Evolutionary conservation across 2,888 invertebrate species (phyloP).

Genomic region (Acanthococcus lagerstroemiae): DNA sequence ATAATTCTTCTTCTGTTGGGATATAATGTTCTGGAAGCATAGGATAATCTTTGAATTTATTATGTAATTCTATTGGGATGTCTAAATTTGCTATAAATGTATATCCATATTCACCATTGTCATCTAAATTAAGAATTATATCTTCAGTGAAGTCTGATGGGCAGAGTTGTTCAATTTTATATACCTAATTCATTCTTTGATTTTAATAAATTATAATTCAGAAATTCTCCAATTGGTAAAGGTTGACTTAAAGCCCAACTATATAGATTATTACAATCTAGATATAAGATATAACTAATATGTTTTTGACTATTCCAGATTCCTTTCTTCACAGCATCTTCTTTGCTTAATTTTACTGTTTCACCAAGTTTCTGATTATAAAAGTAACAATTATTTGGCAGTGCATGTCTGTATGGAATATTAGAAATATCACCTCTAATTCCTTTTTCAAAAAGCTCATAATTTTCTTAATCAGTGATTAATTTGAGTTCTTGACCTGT

Average conservation of each 20-base stretch:
- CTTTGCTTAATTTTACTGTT: constrained; percentile 14
- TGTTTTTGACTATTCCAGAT: constrained; percentile 15
- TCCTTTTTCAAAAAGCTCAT: constrained; percentile 1
- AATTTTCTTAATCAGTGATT: background rate
- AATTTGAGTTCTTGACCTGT: constrained; percentile 5
- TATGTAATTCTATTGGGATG: constrained; percentile 6
- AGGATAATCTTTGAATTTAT: constrained; percentile 7
- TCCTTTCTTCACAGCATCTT: constrained; percentile 5
- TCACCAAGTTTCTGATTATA: background rate
- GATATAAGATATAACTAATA: background rate
- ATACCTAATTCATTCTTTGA: background rate
- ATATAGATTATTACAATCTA: constrained; percentile 13
- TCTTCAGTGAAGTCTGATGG: constrained; percentile 3
- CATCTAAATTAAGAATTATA: constrained; percentile 7
- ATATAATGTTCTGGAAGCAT: constrained; percentile 11
- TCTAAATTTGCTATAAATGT: constrained; percentile 13
- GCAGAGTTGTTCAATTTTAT: background rate
- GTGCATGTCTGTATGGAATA: background rate
- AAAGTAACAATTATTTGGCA: constrained; percentile 1
- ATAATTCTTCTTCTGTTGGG: constrained; percentile 7
- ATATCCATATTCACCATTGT: constrained; percentile 10
- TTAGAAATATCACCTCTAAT: constrained; percentile 2
- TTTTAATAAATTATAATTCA: constrained; percentile 2
- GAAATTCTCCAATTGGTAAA: background rate
- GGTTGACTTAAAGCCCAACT: background rate